Evolutionary conservation across 2,113 vertebrate species (phyloP).

Genomic region (Nannospalax galili): DNA sequence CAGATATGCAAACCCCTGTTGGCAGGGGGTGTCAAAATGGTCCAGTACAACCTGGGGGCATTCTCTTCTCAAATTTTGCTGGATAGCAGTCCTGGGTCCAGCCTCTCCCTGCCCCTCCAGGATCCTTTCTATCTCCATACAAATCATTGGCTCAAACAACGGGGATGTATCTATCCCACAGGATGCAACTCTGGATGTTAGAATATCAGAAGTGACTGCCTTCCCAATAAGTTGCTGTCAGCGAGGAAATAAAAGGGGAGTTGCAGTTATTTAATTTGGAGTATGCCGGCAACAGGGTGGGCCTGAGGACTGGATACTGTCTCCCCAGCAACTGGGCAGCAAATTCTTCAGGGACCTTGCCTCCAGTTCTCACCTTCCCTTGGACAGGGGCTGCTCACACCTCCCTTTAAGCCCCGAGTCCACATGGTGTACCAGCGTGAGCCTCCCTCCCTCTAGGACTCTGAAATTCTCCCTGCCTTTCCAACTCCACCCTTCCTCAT

Average conservation of each 20-base stretch:
- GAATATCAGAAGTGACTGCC: conserved; percentile 83
- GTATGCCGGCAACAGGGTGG: not conserved
- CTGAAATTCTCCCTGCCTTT: rapidly evolving
- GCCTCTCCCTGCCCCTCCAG: conserved; percentile 18
- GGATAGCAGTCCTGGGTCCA: not conserved
- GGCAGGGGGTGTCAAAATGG: not conserved
- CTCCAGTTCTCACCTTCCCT: not conserved
- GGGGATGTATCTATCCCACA: conserved; percentile 81
- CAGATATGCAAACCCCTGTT: not conserved
- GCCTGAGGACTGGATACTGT: not conserved
- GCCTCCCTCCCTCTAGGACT: too few species aligned
- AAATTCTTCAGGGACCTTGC: not conserved
- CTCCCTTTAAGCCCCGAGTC: too few species aligned
- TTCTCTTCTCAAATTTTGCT: not conserved
- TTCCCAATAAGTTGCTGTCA: conserved; percentile 85
- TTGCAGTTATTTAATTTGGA: conserved; percentile 85
- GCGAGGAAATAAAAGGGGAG: conserved; percentile 84
- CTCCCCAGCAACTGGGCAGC: not conserved
- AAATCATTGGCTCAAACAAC: conserved; percentile 79
- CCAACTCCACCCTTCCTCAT: not conserved
- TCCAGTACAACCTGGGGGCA: rapidly evolving
- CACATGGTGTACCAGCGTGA: rapidly evolving
- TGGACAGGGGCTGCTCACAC: not conserved
- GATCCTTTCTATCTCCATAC: conserved; percentile 61
- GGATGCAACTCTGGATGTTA: conserved; percentile 84